phyloP scores from a whole-genome alignment of 2,797 vertebrate genomes.

The Borostomias antarcticus region DNA sequence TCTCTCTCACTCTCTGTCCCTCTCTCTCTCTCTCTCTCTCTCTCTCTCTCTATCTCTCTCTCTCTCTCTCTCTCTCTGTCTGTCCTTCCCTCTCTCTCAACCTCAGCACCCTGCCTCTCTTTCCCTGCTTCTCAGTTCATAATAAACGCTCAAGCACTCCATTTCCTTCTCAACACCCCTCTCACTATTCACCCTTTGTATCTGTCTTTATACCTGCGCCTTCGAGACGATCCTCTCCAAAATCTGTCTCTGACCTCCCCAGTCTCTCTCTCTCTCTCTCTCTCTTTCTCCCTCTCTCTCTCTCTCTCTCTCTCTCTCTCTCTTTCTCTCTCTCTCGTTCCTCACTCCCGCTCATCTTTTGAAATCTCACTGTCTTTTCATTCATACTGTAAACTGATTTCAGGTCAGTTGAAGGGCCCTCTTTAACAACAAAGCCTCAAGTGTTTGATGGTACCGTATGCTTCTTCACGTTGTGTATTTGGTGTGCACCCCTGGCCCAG shows the following conservation, averaged over 20 bases:
- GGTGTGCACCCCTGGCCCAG: neutral
- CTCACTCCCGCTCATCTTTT: conserved; percentile 2
- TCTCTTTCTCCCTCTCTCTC: conserved; percentile 17
- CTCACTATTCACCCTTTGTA: too few relatives aligned
- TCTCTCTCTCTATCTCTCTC: neutral
- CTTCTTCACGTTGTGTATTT: neutral
- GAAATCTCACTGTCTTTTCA: neutral
- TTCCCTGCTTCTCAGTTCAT: too few relatives aligned
- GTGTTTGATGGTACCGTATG: neutral
- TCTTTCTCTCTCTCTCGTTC: conserved; percentile 4
- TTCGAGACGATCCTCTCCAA: too few relatives aligned
- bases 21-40: neutral
- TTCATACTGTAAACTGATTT: neutral
- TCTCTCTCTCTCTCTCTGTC: conserved; percentile 13
- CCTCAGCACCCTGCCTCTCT: too few relatives aligned
- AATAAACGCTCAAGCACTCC: too few relatives aligned
- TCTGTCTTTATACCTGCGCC: too few relatives aligned
- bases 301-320: conserved; percentile 25
- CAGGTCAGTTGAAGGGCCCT: neutral
- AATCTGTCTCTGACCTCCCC: too few relatives aligned
- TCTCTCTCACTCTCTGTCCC: conserved; percentile 26
- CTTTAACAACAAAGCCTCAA: neutral
- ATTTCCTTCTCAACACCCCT: too few relatives aligned
- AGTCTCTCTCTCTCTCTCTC: too few relatives aligned
- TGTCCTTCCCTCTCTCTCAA: conserved; percentile 11